Conservation (phyloP, 1,140 invertebrate genomes). For the Lepidostoma basale region DNA sequence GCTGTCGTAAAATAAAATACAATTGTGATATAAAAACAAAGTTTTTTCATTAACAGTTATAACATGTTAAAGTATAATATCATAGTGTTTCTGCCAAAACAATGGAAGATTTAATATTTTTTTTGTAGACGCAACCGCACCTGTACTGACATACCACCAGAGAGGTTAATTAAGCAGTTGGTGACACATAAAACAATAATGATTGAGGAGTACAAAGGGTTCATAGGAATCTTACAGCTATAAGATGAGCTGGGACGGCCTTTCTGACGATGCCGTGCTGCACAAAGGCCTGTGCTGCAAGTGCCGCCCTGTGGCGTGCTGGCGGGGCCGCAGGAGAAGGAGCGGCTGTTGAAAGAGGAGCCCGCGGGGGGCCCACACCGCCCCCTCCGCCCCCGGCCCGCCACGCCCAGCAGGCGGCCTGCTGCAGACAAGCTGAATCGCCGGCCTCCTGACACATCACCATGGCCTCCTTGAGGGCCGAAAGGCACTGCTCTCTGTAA, state of each 20-base stretch:
- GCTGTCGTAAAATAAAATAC: too few relatives aligned
- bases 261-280: slow-evolving; percentile 38
- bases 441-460: slow-evolving; percentile 86
- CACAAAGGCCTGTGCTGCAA: slow-evolving; percentile 43
- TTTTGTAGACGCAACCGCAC: too few relatives aligned
- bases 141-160: too few relatives aligned
- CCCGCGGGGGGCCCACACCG: slow-evolving; percentile 49
- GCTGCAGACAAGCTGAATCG: slow-evolving; percentile 83
- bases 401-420: slow-evolving; percentile 82
- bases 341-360: slow-evolving; percentile 49
- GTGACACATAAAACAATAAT: background rate
- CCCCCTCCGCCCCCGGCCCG: slow-evolving; percentile 60
- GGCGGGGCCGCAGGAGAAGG: slow-evolving; percentile 51
- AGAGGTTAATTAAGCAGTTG: too few relatives aligned
- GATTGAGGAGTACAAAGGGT: background rate
- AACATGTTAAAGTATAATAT: too few relatives aligned
- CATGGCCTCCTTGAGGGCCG: slow-evolving; percentile 83
- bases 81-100: too few relatives aligned
- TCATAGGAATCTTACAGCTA: background rate
- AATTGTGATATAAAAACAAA: too few relatives aligned
- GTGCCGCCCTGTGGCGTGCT: slow-evolving; percentile 52
- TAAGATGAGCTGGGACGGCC: slow-evolving; percentile 30
- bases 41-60: too few relatives aligned
- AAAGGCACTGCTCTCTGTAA: slow-evolving; percentile 74
- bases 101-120: too few relatives aligned